Evolutionary conservation across 2,797 vertebrate species (phyloP), one percentile per base, ranked within the genome.

Genomic region (Spondyliosoma cantharus): DNA sequence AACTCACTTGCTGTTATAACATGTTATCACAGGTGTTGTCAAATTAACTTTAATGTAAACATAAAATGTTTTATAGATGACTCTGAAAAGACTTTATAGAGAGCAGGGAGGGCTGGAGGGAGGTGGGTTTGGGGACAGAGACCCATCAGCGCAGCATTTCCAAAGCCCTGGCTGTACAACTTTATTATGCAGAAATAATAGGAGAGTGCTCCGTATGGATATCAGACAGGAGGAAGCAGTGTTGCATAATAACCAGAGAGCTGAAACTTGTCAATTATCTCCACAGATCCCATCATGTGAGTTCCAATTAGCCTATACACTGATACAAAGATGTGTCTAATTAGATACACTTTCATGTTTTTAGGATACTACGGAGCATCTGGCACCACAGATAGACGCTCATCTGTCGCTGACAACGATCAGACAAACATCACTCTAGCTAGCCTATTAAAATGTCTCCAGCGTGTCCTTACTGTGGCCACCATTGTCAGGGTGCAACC

Each of bases 221-320:
- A 78, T 78, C 69, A 85, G 74, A 82, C 82, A 72, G 71, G 49
- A 78, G 60, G 66, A 76, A 58, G 68, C 72, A 68, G 53, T 14
- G 37, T 45, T 83, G 70, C 73, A 67, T 71, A 81, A 77, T 83
- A 83, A 76, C 74, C 60, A 50, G 52, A 61, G 73, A 71, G 71
- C 74, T 81, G 64, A 90, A 79, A 81, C 72, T 56, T 81, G 80
- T 86, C 86, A 80, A 72, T 86, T 84, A 83, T 89, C 81, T 83
- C 76, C 57, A 56, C 76, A 69, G 85, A 84, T 80, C 72, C 43
- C 62, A 81, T 85, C 70, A 80, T 80, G 60, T 73, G 74, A 76
- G 54, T 71, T 89, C 86, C 84, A 92, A 91, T 94, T 93, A 92
- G 78, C 85, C 78, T 81, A 65, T 74, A 25, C 65, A 56, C 81